Evolutionary conservation across 2,113 vertebrate species (phyloP).

Genomic region (Gadus chalcogrammus): DNA sequence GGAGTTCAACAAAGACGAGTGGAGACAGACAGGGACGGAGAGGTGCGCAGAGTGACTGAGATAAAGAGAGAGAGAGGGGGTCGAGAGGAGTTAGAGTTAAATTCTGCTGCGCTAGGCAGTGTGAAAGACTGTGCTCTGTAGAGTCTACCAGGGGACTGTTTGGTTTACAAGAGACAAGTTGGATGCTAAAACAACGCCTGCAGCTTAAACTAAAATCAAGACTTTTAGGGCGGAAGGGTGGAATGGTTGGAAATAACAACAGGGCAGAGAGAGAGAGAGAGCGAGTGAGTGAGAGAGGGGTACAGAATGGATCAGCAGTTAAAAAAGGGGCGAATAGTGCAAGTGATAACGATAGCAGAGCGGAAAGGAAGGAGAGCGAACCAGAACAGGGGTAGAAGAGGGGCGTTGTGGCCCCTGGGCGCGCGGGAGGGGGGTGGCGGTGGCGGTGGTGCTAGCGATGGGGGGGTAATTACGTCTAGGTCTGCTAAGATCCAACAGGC

Average conservation of each 20-base stretch:
- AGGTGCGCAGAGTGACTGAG: neutral
- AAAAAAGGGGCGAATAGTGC: slow-evolving; percentile 1
- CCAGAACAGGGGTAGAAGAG: slow-evolving; percentile 16
- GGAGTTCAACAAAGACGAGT: neutral
- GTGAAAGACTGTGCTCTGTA: too few species aligned
- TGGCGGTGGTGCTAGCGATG: neutral
- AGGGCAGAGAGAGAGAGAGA: too few species aligned
- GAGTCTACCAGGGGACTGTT: too few species aligned
- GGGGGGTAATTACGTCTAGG: slow-evolving; percentile 57
- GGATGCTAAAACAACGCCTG: too few species aligned
- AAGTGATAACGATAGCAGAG: too few species aligned
- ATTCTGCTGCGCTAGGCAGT: neutral
- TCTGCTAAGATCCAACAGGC: slow-evolving; percentile 45
- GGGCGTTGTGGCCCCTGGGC: slow-evolving; percentile 18
- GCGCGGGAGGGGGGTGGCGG: slow-evolving; percentile 5
- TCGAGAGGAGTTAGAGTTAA: neutral
- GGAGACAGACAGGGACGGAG: neutral
- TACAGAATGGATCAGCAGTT: slow-evolving; percentile 60
- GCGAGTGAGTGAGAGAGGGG: slow-evolving; percentile 54
- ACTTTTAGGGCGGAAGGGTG: too few species aligned
- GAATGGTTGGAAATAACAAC: neutral
- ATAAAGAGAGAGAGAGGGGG: neutral
- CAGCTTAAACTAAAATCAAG: too few species aligned
- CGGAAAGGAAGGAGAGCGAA: slow-evolving; percentile 35
- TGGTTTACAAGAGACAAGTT: too few species aligned